phyloP scores from a whole-genome alignment of 2,113 vertebrate genomes.

The Mionectes macconnelli region DNA sequence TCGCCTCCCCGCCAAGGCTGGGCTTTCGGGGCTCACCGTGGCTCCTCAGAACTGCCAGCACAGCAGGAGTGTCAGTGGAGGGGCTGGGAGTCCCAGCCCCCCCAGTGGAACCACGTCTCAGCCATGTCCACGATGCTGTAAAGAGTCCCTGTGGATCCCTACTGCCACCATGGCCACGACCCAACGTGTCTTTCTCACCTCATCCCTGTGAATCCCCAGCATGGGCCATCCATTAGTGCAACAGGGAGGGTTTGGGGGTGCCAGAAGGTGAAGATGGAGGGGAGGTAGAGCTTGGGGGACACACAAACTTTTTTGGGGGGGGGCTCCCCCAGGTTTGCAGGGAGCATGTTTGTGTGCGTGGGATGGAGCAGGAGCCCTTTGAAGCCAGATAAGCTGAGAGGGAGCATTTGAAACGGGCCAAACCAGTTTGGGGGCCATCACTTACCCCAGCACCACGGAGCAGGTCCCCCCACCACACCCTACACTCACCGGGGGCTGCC shows the following conservation, averaged over 20 bases:
- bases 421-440: constrained; percentile 50
- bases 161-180: fast-evolving
- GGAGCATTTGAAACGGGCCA: constrained; percentile 38
- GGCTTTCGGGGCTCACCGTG: not conserved
- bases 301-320: not conserved
- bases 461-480: not conserved
- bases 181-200: fast-evolving
- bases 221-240: fast-evolving
- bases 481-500: fast-evolving
- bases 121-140: fast-evolving
- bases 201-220: not conserved
- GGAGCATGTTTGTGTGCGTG: constrained; percentile 11
- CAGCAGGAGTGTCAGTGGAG: fast-evolving
- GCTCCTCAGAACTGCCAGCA: not conserved
- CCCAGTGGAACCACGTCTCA: fast-evolving
- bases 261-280: not conserved
- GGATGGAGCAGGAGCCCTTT: constrained; percentile 49
- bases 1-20: not conserved
- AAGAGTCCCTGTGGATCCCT: not conserved
- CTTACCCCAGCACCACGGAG: fast-evolving
- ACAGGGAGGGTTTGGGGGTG: not conserved
- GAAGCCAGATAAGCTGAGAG: constrained; percentile 57
- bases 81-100: fast-evolving
- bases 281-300: not conserved
- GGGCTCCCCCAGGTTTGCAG: not conserved